These are phyloP conservation scores for Zaprionus nigranus DNA, from an alignment of 1,140 invertebrate species.

Conservation along the genomic window DNA sequence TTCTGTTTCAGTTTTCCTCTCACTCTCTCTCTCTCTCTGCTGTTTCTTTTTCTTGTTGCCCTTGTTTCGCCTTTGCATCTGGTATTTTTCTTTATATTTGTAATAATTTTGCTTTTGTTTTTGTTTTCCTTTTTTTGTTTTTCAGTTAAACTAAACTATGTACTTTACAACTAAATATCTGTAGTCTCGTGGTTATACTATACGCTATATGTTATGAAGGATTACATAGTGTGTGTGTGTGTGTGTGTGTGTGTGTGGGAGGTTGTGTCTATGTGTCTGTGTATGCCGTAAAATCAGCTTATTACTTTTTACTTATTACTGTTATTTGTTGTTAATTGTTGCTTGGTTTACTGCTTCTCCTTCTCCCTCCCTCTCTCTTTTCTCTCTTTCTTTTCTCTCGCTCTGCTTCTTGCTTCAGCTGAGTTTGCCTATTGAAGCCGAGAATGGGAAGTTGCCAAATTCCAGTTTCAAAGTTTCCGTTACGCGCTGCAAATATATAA, in stretches of 20 bases:
- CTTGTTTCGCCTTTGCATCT: constrained; percentile 25
- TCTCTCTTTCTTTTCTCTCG: background rate
- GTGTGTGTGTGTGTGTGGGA: constrained; percentile 36
- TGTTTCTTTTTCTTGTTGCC: constrained; percentile 39
- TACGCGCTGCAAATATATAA: constrained; percentile 28
- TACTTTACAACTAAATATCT: constrained; percentile 83
- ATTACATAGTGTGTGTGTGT: constrained; percentile 63
- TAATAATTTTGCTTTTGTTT: constrained; percentile 28
- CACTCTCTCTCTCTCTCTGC: background rate
- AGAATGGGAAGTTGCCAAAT: constrained; percentile 1
- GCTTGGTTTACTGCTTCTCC: constrained; percentile 8
- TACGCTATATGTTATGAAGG: constrained; percentile 82
- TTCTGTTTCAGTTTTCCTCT: constrained; percentile 1
- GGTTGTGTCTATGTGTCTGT: constrained; percentile 25
- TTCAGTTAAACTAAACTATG: constrained; percentile 70
- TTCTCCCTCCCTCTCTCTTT: background rate
- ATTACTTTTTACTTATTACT: constrained; percentile 21
- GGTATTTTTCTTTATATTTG: constrained; percentile 21
- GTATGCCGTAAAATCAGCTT: constrained; percentile 49
- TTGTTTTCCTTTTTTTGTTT: constrained; percentile 35
- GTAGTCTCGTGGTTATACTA: constrained; percentile 80
- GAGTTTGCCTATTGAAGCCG: background rate
- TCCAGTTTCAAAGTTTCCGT: constrained; percentile 8
- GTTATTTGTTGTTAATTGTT: constrained; percentile 8
- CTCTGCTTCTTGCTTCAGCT: background rate